Evolutionary conservation across 1,140 invertebrate species (phyloP), one percentile per base, ranked within the genome.

Genomic region (Scaptomyza pallida): DNA sequence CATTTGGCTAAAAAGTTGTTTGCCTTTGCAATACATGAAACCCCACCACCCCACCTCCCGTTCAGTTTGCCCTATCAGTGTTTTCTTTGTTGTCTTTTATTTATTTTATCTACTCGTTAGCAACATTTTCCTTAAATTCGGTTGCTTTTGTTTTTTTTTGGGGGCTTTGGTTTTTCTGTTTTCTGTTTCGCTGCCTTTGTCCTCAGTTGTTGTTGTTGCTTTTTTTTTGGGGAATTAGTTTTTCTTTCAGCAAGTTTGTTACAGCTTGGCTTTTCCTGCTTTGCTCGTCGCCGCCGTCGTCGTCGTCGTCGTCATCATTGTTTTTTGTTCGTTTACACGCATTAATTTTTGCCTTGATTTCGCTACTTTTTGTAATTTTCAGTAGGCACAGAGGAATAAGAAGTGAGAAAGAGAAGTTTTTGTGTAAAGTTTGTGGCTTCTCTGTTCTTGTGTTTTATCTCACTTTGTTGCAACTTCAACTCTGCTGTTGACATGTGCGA

Each of bases 1-100:
- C 78, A 80, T 80, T 80, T 80, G 77, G 72, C 69, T 59, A 79
- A 72, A 76, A 79, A 79, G 77, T 80, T 80, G 77, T 78, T 80
- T 80, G 77, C 77, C 78, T 80, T 80, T 67, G 75, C 67, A 69
- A 43, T 43, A 41, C 52, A 55, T 19, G 19, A 43, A 5, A 5
- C 4, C 17, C 19, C n/a, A 17, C 17, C 12, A 9, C 5, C 12
- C 68, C 9, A 13, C 3, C 21, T 8, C 48, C 23, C n/a, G 21
- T 40, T 50, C 45, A 13, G 9, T 44, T 4, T 17, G 2, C 55
- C n/a, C 40, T 37, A 37, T 13, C 47, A 9, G 5, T 16, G 30
- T 60, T 60, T 33, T 47, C 44, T 45, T 60, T 45, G 43, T 60
- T 48, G 59, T 37, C 33, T 44, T 62, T 51, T 62, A 52, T 70